A percentile compares a stretch with the other conserved stretches of the same genome.
These are phyloP conservation scores for Trichomalopsis sarcophagae DNA, from an alignment of 1,140 invertebrate species.

Conservation along the genomic window DNA sequence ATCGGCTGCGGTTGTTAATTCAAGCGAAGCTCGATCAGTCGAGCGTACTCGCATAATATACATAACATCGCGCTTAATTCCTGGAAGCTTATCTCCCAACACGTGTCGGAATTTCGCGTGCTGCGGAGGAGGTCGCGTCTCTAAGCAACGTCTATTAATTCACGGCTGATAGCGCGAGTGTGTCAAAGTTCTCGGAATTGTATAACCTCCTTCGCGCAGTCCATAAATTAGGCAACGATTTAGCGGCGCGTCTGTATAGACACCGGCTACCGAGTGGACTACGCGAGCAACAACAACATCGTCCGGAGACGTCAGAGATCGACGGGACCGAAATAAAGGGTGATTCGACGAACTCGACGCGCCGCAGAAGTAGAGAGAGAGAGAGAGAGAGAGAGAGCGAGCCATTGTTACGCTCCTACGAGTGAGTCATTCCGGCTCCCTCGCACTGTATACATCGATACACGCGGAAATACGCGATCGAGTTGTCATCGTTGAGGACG, in stretches of 20 bases:
- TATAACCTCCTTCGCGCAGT: not conserved
- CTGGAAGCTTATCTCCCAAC: not conserved
- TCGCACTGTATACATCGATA: not conserved
- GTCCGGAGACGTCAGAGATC: too few species aligned
- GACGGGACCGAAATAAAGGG: not conserved
- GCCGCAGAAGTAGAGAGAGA: not conserved
- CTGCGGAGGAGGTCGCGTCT: not conserved
- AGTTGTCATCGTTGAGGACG: not conserved
- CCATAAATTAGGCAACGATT: not conserved
- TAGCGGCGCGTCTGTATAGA: too few species aligned
- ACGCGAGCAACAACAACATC: too few species aligned
- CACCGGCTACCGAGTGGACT: too few species aligned
- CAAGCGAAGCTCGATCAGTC: too few species aligned
- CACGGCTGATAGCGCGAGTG: not conserved
- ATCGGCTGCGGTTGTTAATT: too few species aligned
- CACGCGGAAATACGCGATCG: not conserved
- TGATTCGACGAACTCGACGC: not conserved
- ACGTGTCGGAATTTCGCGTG: not conserved
- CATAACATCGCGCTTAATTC: not conserved
- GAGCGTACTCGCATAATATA: not conserved
- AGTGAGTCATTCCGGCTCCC: conserved; percentile 54
- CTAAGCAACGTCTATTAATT: not conserved
- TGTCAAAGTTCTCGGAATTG: not conserved
- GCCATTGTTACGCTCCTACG: conserved; percentile 66
- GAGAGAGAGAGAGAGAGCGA: conserved; percentile 47